A percentile compares a stretch with the other conserved stretches of the same genome.
These are phyloP conservation scores for Tinea pellionella DNA, from an alignment of 2,888 invertebrate genomes.

Conservation along the genomic window DNA sequence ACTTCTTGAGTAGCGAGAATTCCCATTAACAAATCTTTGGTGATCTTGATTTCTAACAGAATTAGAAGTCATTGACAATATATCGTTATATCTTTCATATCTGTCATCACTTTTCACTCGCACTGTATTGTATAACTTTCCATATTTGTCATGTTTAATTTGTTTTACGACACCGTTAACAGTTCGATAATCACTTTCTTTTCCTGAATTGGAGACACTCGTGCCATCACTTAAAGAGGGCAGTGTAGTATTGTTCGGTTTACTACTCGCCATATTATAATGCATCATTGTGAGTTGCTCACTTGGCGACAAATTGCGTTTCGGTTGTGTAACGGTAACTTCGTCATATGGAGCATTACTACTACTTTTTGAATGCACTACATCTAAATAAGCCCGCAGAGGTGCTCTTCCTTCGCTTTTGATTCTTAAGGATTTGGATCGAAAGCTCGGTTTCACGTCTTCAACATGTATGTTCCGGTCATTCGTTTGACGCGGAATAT, in stretches of 20 bases:
- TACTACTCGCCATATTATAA: conserved; percentile 38
- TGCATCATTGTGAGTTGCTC: conserved; percentile 64
- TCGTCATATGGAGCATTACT: conserved; percentile 36
- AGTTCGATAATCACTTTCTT: conserved; percentile 64
- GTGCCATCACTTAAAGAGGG: neutral
- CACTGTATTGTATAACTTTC: conserved; percentile 60
- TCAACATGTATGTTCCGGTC: conserved; percentile 53
- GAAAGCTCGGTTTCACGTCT: conserved; percentile 57
- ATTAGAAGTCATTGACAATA: conserved; percentile 40
- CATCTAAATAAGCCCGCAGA: conserved; percentile 50
- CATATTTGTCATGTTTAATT: conserved; percentile 59
- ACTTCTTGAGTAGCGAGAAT: conserved; percentile 49
- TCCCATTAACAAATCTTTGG: conserved; percentile 39
- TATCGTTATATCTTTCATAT: conserved; percentile 58
- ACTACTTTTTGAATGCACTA: conserved; percentile 32
- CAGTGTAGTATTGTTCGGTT: neutral
- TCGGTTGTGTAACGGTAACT: conserved; percentile 65
- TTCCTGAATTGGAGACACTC: conserved; percentile 32
- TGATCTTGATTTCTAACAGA: conserved; percentile 4
- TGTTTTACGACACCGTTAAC: conserved; percentile 49
- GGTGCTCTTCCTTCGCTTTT: conserved; percentile 63
- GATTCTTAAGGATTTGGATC: conserved; percentile 63
- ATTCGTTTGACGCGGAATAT: conserved; percentile 46
- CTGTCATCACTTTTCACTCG: conserved; percentile 65
- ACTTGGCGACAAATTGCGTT: conserved; percentile 62